phyloP scores from a whole-genome alignment of 1,140 invertebrate species.

The Plodia interpunctella region DNA sequence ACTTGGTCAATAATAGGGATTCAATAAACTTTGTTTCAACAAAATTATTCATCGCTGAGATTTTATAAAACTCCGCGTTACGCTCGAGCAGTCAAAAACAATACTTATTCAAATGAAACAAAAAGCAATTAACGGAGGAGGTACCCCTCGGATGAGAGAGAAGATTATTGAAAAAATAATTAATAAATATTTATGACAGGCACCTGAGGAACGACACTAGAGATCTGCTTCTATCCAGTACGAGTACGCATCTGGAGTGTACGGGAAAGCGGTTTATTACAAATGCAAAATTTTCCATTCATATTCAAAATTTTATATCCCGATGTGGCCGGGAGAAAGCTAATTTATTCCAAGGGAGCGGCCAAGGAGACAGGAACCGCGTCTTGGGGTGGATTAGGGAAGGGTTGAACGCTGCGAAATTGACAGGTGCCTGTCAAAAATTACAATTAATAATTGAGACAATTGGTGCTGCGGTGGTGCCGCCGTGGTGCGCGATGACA shows the following conservation, averaged over 20 bases:
- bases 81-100: conserved; percentile 73
- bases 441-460: conserved; percentile 75
- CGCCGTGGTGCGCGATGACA: not conserved
- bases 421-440: conserved; percentile 76
- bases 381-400: conserved; percentile 71
- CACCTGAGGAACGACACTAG: conserved; percentile 67
- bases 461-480: conserved; percentile 39
- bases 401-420: conserved; percentile 70
- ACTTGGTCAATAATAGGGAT: conserved; percentile 34
- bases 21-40: conserved; percentile 52
- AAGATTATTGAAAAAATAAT: conserved; percentile 77
- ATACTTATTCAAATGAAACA: conserved; percentile 77
- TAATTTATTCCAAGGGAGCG: conserved; percentile 80
- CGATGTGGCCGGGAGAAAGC: conserved; percentile 79
- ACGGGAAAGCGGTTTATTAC: conserved; percentile 81
- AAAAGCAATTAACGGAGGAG: conserved; percentile 74
- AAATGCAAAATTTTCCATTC: conserved; percentile 91
- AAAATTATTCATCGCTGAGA: conserved; percentile 67
- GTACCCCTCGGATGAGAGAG: conserved; percentile 70
- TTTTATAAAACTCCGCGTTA: conserved; percentile 63
- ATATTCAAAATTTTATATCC: conserved; percentile 93
- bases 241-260: conserved; percentile 67
- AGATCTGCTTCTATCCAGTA: conserved; percentile 65
- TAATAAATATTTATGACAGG: conserved; percentile 76
- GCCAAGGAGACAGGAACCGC: conserved; percentile 62